Percentiles rank a stretch among this genome's conserved stretches.
These are phyloP conservation scores for Cochlearius cochlearius DNA, from an alignment of 2,113 vertebrate species.

Conservation along the genomic window DNA sequence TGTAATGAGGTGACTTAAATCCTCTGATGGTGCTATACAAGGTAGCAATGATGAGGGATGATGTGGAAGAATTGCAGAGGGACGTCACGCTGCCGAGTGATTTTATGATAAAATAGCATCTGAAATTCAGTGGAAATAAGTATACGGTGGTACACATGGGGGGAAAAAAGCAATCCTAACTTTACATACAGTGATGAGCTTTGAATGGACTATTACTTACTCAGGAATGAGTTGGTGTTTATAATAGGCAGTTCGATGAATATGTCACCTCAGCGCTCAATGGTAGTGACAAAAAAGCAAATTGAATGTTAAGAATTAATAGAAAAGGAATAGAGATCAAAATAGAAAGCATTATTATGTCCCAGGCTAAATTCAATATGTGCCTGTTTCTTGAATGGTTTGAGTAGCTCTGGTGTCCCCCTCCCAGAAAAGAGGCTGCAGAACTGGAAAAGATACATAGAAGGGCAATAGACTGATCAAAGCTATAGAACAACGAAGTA, in stretches of 20 bases:
- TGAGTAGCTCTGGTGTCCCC: background rate
- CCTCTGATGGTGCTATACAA: background rate
- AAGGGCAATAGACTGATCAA: slow-evolving; percentile 29
- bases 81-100: background rate
- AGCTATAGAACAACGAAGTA: background rate
- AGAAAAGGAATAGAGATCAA: background rate
- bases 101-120: background rate
- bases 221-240: slow-evolving; percentile 24
- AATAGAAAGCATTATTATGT: slow-evolving; percentile 8
- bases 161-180: background rate
- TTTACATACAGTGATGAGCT: background rate
- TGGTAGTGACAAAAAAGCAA: slow-evolving; percentile 6
- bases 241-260: background rate
- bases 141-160: background rate
- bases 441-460: background rate
- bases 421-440: background rate
- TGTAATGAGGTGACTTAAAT: background rate
- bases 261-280: background rate
- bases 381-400: background rate
- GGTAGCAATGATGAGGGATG: background rate
- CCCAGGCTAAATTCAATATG: background rate
- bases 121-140: background rate
- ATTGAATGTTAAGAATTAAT: slow-evolving; percentile 34
- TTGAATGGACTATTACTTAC: slow-evolving; percentile 10
- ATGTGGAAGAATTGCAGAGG: background rate